Conservation (phyloP, 2,113 vertebrate species). For the Nothocercus julius region DNA sequence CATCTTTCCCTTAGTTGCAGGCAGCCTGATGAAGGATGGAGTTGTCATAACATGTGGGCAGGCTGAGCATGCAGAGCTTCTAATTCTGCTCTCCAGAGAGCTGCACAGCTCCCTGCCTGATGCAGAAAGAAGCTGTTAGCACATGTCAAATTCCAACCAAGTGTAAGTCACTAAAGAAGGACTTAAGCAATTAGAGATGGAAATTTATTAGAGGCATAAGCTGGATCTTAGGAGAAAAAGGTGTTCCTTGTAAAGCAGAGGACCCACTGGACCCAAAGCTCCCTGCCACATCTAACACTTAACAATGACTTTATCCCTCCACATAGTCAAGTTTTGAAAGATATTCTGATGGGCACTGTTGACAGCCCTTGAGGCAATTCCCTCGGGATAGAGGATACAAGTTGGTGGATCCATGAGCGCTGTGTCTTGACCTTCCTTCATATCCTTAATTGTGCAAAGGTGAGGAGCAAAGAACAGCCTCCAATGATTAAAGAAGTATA, state of each 20-base stretch:
- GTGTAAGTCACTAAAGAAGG: not conserved
- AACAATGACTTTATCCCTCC: not conserved
- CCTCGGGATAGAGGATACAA: not conserved
- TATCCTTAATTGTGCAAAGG: not conserved
- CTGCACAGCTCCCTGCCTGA: not conserved
- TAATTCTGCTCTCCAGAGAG: not conserved
- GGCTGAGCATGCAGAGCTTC: not conserved
- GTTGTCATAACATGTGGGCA: not conserved
- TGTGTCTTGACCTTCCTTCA: not conserved
- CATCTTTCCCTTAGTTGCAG: not conserved
- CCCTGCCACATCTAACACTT: not conserved
- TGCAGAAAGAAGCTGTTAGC: not conserved
- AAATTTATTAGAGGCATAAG: not conserved
- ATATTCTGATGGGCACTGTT: not conserved
- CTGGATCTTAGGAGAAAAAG: not conserved
- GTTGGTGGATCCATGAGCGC: not conserved
- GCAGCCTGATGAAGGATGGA: not conserved
- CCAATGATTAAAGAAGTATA: not conserved
- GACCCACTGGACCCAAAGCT: not conserved
- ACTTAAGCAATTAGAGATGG: not conserved
- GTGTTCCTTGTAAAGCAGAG: accelerated
- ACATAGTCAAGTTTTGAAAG: not conserved
- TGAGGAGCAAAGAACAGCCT: not conserved
- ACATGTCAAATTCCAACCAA: not conserved
- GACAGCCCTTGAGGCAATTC: not conserved